Conservation (phyloP, 1,140 invertebrate genomes). For the Drosophila tsacasi region DNA sequence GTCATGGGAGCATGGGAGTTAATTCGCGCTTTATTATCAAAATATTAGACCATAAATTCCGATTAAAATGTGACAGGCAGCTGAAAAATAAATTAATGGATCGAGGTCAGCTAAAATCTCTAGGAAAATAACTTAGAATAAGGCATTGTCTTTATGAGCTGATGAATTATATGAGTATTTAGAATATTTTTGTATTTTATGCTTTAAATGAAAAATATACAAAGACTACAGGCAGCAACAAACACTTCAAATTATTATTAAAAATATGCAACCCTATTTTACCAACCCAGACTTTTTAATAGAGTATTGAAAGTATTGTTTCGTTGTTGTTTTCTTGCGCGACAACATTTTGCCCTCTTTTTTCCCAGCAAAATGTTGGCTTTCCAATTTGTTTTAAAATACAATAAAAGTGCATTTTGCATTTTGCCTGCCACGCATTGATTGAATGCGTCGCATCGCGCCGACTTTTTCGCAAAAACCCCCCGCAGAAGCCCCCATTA, state of each 20-base stretch:
- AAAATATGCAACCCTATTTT: background rate
- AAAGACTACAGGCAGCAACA: no score
- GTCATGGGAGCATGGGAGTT: constrained; percentile 11
- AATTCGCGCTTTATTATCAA: constrained; percentile 32
- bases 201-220: background rate
- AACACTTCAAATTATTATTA: background rate
- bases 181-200: background rate
- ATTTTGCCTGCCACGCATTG: constrained; percentile 79
- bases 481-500: constrained; percentile 1
- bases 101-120: constrained; percentile 27
- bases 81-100: constrained; percentile 2
- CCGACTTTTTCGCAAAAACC: constrained; percentile 13
- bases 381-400: constrained; percentile 83
- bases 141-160: background rate
- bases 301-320: constrained; percentile 36
- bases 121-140: background rate
- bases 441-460: constrained; percentile 73
- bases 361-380: constrained; percentile 55
- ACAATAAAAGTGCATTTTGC: constrained; percentile 80
- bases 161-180: background rate
- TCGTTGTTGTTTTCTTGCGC: constrained; percentile 10
- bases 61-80: constrained; percentile 14
- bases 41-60: constrained; percentile 35
- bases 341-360: constrained; percentile 25
- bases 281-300: background rate